Conservation (phyloP, 2,888 invertebrate genomes). For the Schizaphis graminum region DNA sequence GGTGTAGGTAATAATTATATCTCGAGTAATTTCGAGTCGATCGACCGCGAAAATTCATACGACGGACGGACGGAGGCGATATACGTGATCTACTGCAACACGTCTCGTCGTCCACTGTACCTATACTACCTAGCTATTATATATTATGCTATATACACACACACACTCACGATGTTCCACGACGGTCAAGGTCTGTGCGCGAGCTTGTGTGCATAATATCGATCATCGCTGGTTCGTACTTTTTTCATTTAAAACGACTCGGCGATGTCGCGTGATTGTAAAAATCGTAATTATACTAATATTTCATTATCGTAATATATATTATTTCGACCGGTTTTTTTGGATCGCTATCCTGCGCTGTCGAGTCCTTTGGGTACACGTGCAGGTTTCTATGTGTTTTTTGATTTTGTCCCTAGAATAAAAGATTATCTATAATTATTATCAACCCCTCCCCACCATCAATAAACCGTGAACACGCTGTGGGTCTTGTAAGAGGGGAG, state of each 20-base stretch:
- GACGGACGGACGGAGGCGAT: background rate
- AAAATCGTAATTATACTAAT: background rate
- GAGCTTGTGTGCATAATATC: background rate
- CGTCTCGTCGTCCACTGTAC: background rate
- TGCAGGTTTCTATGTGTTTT: background rate
- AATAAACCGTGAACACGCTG: background rate
- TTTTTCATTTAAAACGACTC: background rate
- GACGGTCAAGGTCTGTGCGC: background rate
- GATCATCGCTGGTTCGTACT: background rate
- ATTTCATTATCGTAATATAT: background rate
- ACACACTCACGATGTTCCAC: background rate
- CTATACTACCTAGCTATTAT: background rate
- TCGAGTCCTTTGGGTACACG: background rate
- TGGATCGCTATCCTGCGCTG: background rate
- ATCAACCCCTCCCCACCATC: background rate
- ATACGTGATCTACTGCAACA: background rate
- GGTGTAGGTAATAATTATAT: background rate
- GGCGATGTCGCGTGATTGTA: background rate
- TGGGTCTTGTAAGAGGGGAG: background rate
- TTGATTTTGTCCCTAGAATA: background rate
- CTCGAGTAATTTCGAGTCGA: background rate
- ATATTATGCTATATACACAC: background rate
- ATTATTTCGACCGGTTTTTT: background rate
- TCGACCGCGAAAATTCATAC: background rate
- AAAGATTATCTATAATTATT: background rate